Conservation (phyloP, 2,888 invertebrate genomes). For the Pantelozetes paolii region DNA sequence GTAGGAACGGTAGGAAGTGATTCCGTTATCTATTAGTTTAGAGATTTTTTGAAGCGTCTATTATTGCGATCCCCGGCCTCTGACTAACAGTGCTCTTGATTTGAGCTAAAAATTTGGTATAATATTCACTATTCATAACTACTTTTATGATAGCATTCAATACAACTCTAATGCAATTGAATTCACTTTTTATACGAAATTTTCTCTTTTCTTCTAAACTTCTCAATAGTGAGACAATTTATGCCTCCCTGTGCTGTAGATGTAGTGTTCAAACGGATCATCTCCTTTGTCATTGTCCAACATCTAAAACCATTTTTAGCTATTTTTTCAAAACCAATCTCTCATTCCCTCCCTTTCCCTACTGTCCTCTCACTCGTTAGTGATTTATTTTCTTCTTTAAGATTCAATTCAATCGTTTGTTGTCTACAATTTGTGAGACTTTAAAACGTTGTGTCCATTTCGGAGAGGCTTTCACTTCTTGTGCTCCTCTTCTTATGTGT, state of each 20-base stretch:
- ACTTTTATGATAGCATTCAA: background rate
- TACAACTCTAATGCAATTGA: background rate
- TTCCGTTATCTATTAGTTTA: conserved; percentile 26
- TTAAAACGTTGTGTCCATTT: conserved; percentile 10
- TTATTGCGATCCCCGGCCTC: conserved; percentile 23
- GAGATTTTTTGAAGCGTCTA: conserved; percentile 26
- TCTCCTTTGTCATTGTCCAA: conserved; percentile 33
- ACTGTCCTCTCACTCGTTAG: conserved; percentile 26
- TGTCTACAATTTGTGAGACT: conserved; percentile 12
- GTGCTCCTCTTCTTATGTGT: background rate
- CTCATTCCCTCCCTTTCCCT: background rate
- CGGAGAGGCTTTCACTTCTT: background rate
- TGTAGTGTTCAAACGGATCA: conserved; percentile 5
- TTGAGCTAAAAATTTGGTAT: background rate
- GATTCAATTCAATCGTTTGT: background rate
- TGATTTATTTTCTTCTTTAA: conserved; percentile 17
- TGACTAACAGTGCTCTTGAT: background rate
- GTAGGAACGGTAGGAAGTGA: conserved; percentile 27
- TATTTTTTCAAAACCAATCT: background rate
- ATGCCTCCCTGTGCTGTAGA: conserved; percentile 23
- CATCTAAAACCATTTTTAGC: background rate
- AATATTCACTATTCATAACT: background rate
- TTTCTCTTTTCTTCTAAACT: background rate
- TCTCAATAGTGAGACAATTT: conserved; percentile 19
- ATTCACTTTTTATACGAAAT: background rate